A percentile compares a stretch with the other conserved stretches of the same genome.
Conservation (phyloP, 37 sponge, comb jelly and placozoan genomes). For the Theonella swinhoei region DNA sequence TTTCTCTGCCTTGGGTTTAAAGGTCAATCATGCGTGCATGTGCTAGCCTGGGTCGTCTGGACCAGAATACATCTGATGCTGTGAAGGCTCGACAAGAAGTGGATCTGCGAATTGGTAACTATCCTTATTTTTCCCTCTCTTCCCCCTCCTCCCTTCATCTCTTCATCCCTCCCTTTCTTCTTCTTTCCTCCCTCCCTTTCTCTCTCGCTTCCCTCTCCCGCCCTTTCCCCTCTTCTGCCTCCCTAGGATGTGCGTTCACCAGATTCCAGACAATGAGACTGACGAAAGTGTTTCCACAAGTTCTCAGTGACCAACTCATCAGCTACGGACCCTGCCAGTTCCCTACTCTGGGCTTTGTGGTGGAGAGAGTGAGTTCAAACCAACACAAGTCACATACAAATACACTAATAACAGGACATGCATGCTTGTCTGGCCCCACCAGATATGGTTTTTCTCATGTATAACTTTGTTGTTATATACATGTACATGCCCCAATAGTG, state of each 20-base stretch:
- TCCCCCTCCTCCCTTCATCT: not conserved
- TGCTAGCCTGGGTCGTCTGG: constrained; percentile 61
- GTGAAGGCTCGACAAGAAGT: constrained; percentile 92
- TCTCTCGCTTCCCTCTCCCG: too few species aligned
- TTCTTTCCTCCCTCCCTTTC: too few species aligned
- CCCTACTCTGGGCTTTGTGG: constrained; percentile 99
- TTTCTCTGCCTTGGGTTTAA: not conserved
- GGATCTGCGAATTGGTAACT: constrained; percentile 93
- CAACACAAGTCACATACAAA: too few species aligned
- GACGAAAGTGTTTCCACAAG: constrained; percentile 66
- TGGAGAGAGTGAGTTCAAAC: constrained; percentile 92
- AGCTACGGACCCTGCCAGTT: constrained; percentile 99
- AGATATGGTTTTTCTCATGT: too few species aligned
- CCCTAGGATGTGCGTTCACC: constrained; percentile 97
- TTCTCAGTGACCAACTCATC: constrained; percentile 83
- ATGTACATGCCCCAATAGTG: not conserved
- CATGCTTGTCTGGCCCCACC: constrained; percentile 11
- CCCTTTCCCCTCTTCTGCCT: too few species aligned
- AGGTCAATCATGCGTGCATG: constrained; percentile 90
- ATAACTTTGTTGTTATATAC: not conserved
- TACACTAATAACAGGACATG: not conserved
- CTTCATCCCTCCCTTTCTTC: not conserved
- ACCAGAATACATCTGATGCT: constrained; percentile 70
- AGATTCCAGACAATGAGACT: constrained; percentile 94
- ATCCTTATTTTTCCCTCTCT: not conserved